Evolutionary conservation across 2,113 vertebrate species (phyloP), one percentile per base, ranked within the genome.

Genomic region (Onychostoma macrolepis): DNA sequence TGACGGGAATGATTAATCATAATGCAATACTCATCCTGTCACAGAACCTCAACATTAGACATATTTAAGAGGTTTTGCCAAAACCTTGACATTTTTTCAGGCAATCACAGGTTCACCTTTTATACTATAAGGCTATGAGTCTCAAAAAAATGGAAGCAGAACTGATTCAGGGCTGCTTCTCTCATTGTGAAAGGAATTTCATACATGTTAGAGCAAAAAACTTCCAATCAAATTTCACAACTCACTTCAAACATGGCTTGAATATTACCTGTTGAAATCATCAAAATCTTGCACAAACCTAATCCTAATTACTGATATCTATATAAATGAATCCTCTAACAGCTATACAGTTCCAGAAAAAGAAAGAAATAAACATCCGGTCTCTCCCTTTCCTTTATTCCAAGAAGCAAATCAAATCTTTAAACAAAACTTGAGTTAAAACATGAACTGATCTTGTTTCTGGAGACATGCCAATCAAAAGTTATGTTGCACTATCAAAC

Each of bases 211-310:
- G 45, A 74, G 82, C 82, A 72, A 43, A 74, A 74, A 41, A 13
- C 67, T 33, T 36, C n/a, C 30, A 1, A 74, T 41, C 3, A 83
- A 38, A 84, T 84, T 84, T 84, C 82, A 74, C 48, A 38, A 74
- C 24, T 56, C 21, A 26, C n/a, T 53, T 38, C 0, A 12, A 53
- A 30, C 21, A 58, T 19, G 69, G 0, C 48, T 74, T 28, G 28
- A 3, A 9, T 74, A 67, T 30, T 26, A 67, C 15, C n/a, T 48
- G 41, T 4, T 82, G 24, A 21, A 81, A 81, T 81, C 4, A 10
- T 67, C 21, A 58, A 58, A 56, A 58, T 58, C 41, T 26, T 58
- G 45, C 65, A 36, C 45, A 38, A 74, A 74, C 45, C 48, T 84
- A n/a, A 36, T n/a, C 36, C 33, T 50, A 38, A 72, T 53, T 30